These are phyloP conservation scores for Dasysyrphus albostriatus DNA, from an alignment of 2,888 invertebrate genomes.

Conservation along the genomic window DNA sequence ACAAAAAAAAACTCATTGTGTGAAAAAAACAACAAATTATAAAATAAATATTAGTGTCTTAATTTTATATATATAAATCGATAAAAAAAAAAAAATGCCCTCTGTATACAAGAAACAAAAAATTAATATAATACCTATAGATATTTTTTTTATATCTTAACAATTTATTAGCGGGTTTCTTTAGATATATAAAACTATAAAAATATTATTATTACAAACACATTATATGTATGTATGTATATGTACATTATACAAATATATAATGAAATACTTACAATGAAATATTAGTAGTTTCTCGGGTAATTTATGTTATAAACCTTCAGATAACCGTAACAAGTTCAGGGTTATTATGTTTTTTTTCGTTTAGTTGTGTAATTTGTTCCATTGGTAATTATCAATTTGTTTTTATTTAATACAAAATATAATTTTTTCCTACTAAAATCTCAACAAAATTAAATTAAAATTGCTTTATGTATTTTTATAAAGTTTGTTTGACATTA, in stretches of 20 bases:
- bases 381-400: conserved; percentile 3
- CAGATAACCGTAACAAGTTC: conserved; percentile 24
- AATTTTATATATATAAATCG: conserved; percentile 65
- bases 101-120: conserved; percentile 67
- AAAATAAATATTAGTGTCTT: conserved; percentile 72
- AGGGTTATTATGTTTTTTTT: conserved; percentile 6
- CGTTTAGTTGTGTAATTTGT: conserved; percentile 30
- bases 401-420: background rate
- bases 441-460: background rate
- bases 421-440: background rate
- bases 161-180: conserved; percentile 62
- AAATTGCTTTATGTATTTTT: background rate
- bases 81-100: conserved; percentile 51
- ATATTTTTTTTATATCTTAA: conserved; percentile 69
- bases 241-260: background rate
- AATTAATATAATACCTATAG: conserved; percentile 51
- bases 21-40: conserved; percentile 49
- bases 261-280: conserved; percentile 24
- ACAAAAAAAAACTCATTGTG: conserved; percentile 37
- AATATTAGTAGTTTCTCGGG: conserved; percentile 15
- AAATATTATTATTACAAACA: conserved; percentile 17
- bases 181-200: conserved; percentile 54
- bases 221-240: background rate
- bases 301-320: conserved; percentile 20
- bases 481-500: conserved; percentile 10